These are phyloP conservation scores for Eublepharis macularius DNA, from an alignment of 2,113 vertebrate genomes.

Conservation along the genomic window DNA sequence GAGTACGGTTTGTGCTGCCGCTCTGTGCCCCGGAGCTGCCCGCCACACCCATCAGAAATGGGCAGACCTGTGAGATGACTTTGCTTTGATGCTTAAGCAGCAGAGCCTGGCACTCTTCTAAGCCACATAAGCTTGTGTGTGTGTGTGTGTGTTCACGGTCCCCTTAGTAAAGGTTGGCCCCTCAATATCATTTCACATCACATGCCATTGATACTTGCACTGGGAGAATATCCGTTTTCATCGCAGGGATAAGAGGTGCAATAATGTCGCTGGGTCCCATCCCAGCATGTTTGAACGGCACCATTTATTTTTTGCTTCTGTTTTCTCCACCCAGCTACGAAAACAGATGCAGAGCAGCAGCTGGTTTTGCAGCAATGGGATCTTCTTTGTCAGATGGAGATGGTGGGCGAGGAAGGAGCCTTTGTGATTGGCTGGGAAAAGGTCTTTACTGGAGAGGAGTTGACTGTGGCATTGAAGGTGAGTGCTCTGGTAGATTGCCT, in stretches of 20 bases:
- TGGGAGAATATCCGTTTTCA: background rate
- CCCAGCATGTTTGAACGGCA: background rate
- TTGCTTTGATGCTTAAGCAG: too few species aligned
- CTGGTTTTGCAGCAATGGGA: slow-evolving; percentile 82
- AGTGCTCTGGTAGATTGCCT: background rate
- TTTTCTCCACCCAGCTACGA: slow-evolving; percentile 62
- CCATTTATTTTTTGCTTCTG: background rate
- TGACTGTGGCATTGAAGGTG: slow-evolving; percentile 86
- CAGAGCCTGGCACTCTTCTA: too few species aligned
- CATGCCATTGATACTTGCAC: too few species aligned
- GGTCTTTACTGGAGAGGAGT: slow-evolving; percentile 87
- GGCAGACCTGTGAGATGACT: too few species aligned
- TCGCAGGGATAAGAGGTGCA: background rate
- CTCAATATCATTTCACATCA: background rate
- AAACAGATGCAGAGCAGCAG: slow-evolving; percentile 64
- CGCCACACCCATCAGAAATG: background rate
- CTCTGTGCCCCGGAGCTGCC: too few species aligned
- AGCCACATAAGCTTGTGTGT: too few species aligned
- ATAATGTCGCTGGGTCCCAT: background rate
- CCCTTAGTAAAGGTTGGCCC: background rate
- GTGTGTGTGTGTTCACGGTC: background rate
- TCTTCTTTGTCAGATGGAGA: slow-evolving; percentile 80
- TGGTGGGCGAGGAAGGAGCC: slow-evolving; percentile 82
- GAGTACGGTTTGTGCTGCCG: background rate
- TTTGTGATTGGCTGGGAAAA: slow-evolving; percentile 86